phyloP scores from a whole-genome alignment of 2,113 vertebrate genomes.

The Microtus ochrogaster region DNA sequence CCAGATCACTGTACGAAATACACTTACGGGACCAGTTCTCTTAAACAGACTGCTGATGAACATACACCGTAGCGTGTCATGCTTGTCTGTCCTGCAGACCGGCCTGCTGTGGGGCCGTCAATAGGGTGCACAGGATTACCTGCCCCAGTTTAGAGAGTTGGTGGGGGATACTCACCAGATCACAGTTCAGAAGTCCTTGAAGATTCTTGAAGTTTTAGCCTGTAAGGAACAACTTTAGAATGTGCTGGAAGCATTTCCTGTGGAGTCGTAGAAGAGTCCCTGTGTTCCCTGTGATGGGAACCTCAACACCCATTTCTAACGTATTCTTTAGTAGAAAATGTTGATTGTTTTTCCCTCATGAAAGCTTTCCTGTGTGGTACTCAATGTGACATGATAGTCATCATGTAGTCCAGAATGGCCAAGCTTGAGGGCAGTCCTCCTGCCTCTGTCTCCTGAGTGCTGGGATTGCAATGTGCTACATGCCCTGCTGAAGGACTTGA shows the following conservation, averaged over 20 bases:
- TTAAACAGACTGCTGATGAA: background rate
- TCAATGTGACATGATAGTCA: background rate
- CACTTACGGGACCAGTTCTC: background rate
- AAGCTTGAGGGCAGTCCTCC: background rate
- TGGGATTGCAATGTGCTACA: background rate
- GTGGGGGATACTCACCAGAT: background rate
- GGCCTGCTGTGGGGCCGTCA: background rate
- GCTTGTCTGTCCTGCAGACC: background rate
- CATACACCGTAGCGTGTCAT: rapidly evolving
- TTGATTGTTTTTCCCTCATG: background rate
- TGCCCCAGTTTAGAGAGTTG: background rate
- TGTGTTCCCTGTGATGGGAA: background rate
- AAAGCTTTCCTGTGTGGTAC: background rate
- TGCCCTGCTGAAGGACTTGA: background rate
- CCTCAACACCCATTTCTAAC: background rate
- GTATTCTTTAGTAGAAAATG: background rate
- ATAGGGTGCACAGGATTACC: rapidly evolving
- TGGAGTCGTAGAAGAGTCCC: background rate
- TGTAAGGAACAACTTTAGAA: background rate
- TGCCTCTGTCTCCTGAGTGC: background rate
- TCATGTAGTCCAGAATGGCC: background rate
- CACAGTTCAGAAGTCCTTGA: background rate
- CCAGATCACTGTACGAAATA: background rate
- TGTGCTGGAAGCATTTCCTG: background rate
- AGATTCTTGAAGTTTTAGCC: background rate